Evolutionary conservation across 2,888 invertebrate genomes (phyloP), one percentile per base, ranked within the genome.

Genomic region (Trichogramma dendrolimi): DNA sequence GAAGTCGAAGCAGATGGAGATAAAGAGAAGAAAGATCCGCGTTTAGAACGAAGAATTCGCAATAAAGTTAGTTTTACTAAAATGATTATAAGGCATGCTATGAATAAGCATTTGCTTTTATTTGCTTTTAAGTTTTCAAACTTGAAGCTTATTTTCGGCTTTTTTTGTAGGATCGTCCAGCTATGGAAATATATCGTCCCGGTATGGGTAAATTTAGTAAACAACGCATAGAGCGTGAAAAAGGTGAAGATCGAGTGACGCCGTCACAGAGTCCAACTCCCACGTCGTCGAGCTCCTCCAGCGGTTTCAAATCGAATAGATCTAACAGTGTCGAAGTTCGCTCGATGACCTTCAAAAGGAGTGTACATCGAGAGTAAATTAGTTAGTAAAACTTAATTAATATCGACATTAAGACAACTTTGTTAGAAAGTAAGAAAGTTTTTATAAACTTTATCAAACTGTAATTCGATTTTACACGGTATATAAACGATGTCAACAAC

Each of bases 121-220:
- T 2, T 10, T 8, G 5, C 38, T 27, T 48, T 41, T 38, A 5
- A 39, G 7, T 48, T 51, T 43, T 14, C 27, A 8, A 48, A 48
- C 53, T 54, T 54, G 38, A 11, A 47, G 41, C 8, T 10, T n/a
- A 55, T 40, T 40, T 61, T 8, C 54, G 47, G 14, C 53, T 40
- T 53, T 52, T 48, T 47, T 64, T 64, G 7, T 71, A 90, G 89
- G 94, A 94, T 81, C 89, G 94, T 49, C 95, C 95, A 39, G 90
- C 93, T 50, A 87, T 94, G 75, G 91, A 91, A 64, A 91, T 95
- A 69, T 95, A 95, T 79, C 88, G 94, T 69, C 95, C 95, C 0
- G 92, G 92, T 38, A 93, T 90, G 90, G 86, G 90, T n/a, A 86
- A 85, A 71, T 87, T 89, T 75, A 86, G 88, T 71, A 88, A 87